Conservation (phyloP, 2,797 vertebrate species). For the Pangasius sanitwongsei region DNA sequence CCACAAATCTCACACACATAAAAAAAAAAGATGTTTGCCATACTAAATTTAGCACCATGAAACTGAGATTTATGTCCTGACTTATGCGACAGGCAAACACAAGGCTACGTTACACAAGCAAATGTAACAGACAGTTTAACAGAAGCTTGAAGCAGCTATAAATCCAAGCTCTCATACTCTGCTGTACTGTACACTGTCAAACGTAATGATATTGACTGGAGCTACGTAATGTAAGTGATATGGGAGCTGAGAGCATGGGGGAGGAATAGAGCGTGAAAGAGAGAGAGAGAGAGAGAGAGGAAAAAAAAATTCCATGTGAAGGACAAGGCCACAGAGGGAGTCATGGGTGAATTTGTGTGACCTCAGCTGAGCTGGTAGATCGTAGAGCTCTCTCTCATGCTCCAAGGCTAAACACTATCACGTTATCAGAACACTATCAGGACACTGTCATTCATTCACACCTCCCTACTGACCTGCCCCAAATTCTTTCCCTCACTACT, state of each 20-base stretch:
- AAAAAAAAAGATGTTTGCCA: not conserved
- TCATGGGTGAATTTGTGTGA: constrained; percentile 46
- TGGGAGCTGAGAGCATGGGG: not conserved
- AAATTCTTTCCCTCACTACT: not conserved
- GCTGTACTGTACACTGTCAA: constrained; percentile 12
- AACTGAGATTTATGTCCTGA: not conserved
- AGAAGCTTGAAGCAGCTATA: not conserved
- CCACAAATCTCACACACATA: not conserved
- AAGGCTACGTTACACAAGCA: not conserved
- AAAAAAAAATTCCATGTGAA: constrained; percentile 43
- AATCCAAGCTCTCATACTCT: not conserved
- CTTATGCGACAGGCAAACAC: not conserved
- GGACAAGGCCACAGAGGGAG: constrained; percentile 38
- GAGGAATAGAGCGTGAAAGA: not conserved
- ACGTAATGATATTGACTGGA: constrained; percentile 18
- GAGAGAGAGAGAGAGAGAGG: not conserved
- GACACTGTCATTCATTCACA: constrained; percentile 26
- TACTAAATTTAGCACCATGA: not conserved
- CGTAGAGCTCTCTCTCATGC: not conserved
- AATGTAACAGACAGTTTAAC: not conserved
- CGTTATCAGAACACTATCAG: not conserved
- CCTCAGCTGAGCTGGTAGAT: constrained; percentile 36
- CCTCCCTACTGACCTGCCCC: not conserved
- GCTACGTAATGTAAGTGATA: constrained; percentile 21
- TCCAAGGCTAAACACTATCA: constrained; percentile 21